Base-by-base conservation (phyloP, 2,888 invertebrate genomes). In the Amphipoea oculea region DNA sequence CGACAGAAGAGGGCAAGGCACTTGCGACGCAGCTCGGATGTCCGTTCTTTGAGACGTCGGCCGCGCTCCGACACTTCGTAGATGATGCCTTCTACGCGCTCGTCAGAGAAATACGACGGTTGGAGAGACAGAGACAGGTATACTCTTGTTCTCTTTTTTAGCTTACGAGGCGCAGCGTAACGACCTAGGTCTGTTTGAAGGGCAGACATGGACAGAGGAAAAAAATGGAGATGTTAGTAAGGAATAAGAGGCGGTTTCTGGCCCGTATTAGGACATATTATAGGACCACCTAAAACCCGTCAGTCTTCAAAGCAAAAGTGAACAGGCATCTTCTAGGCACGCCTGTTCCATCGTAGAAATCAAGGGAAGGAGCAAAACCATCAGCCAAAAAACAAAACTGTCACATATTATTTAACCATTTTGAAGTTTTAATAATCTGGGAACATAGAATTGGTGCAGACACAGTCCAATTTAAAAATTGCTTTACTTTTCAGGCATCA, bases 11-110 rank as follows among this genome's bases (percentile, higher is more conserved):
- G 94, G 99, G 99, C 11, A 98, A 98, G 92, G 98, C 98, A 29
- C 95, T 99, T 86, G 99, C 99, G 3, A 97, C 98, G 78, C 98
- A 99, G 93, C 97, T 99, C 79, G 99, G 98, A 1, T 99, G 99
- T 94, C 99, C 99, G 20, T 99, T 99, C 96, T 99, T 98, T 92
- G 99, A 99, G 96, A 99, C 99, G 9, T 99, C 99, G 2, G 99
- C 99, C 7, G 99, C 99, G 51, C 96, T 99, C 81, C 97, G 99
- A 45, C 98, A 98, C 90, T 99, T 98, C 92, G 99, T 99, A 42
- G 99, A 99, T 92, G 99, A 99, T 92, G 98, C 98, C 45, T 99
- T 99, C 95, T 98, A 99, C 92, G 98, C 98, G n/a, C 97, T 99
- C 75, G 98, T 99, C 23, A 97, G 99, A 79, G 99, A 99, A 94